Evolutionary conservation across 2,113 vertebrate genomes (phyloP).

Genomic region (Proterorhinus semilunaris): DNA sequence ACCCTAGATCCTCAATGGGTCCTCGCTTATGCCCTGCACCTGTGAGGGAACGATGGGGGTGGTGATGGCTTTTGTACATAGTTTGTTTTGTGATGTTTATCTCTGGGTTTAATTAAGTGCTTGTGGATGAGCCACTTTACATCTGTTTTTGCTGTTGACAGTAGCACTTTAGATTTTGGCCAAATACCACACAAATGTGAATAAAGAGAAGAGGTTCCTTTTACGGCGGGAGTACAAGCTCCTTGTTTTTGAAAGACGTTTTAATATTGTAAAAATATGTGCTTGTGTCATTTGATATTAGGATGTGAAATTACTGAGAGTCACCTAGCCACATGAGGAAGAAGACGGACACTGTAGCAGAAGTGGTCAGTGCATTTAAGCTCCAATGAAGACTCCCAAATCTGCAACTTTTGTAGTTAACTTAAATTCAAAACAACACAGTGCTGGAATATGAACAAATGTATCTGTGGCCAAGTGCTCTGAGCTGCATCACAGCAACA

Average conservation of each 20-base stretch:
- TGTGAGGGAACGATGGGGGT: neutral
- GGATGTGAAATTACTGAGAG: neutral
- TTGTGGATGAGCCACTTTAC: neutral
- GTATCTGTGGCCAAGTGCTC: neutral
- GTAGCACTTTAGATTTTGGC: neutral
- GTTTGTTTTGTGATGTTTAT: slow-evolving; percentile 4
- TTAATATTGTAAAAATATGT: too few species aligned
- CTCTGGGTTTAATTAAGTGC: neutral
- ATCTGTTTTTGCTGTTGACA: neutral
- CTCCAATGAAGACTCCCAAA: neutral
- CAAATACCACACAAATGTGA: neutral
- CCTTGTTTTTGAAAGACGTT: neutral
- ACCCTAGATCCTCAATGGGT: neutral
- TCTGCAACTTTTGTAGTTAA: neutral
- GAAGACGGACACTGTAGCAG: slow-evolving; percentile 24
- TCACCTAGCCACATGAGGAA: slow-evolving; percentile 11
- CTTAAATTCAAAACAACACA: neutral
- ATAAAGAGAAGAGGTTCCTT: neutral
- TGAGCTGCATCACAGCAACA: neutral
- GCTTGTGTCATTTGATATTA: neutral
- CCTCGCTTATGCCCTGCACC: neutral
- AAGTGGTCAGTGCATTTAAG: slow-evolving; percentile 16
- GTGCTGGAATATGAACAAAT: neutral
- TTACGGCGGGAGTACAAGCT: neutral
- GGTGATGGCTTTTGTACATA: neutral